phyloP scores from a whole-genome alignment of 2,888 invertebrate genomes.

The Dryomyza anilis region DNA sequence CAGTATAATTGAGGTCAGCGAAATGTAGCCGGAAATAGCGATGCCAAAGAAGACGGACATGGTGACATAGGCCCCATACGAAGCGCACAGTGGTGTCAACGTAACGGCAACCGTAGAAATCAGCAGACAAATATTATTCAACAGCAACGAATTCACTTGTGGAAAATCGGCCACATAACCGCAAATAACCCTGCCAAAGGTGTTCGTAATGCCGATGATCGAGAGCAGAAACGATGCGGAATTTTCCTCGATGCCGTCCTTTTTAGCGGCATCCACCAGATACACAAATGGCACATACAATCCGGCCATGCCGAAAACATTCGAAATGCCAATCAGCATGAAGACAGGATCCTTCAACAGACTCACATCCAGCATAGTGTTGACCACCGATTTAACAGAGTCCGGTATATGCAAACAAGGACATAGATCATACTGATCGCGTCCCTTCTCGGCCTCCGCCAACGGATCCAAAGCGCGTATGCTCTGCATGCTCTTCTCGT shows the following conservation, averaged over 20 bases:
- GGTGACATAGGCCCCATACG: conserved; percentile 76
- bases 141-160: conserved; percentile 86
- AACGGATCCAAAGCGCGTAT: conserved; percentile 66
- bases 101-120: conserved; percentile 86
- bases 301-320: conserved; percentile 96
- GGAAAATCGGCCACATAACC: conserved; percentile 92
- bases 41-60: conserved; percentile 90
- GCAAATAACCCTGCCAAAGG: conserved; percentile 86
- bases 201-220: conserved; percentile 89
- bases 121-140: conserved; percentile 92
- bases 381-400: conserved; percentile 81
- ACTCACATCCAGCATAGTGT: conserved; percentile 90
- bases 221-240: conserved; percentile 65
- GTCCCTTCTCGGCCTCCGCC: conserved; percentile 57
- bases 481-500: conserved; percentile 68
- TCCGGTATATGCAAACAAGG: conserved; percentile 79
- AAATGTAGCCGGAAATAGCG: conserved; percentile 95
- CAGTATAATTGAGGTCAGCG: conserved; percentile 95
- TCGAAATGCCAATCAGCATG: conserved; percentile 89
- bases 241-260: conserved; percentile 71
- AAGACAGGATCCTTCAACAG: conserved; percentile 88
- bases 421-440: conserved; percentile 77
- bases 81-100: conserved; percentile 80
- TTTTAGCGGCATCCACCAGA: conserved; percentile 79
- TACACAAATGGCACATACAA: conserved; percentile 97